Evolutionary conservation across 2,113 vertebrate species (phyloP), one percentile per base, ranked within the genome.

Genomic region (Pteruthius melanotis): DNA sequence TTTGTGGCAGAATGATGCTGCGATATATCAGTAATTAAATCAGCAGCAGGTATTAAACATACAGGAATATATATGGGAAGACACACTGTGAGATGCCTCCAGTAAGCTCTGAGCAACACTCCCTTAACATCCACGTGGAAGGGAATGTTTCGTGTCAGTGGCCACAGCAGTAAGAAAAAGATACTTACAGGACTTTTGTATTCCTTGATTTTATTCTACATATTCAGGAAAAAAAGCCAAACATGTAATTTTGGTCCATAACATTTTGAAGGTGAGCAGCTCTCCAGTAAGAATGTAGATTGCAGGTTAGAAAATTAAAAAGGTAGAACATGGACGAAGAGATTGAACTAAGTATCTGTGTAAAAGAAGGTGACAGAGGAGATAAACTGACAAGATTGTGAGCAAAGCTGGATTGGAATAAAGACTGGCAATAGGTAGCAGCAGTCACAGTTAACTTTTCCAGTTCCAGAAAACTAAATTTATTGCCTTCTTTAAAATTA

Each of bases 41-140:
- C 56, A 78, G 9, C 24, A 66, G 9, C 9, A 56, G 9, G 6
- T 45, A 56, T 64, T 63, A 77, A 87, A 31, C 8, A 33, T 23
- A 27, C 1, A 74, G 50, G 37, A 83, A 54, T 60, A 71, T 26
- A 49, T 22, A 9, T 19, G 7, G 5, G 28, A 88, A 74, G 37
- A 71, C 11, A 88, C 13, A 28, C 27, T 28, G 28, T 42, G 21
- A 75, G 7, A 9, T 24, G 37, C 5, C 28, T 85, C 11, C 49
- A 65, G 28, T 33, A 56, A 80, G 4, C 11, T 77, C 23, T 78
- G 59, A 89, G 33, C 6, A 66, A 33, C 18, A 11, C 14, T 27
- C 47, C 18, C 11, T 53, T 47, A 59, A 78, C 16, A 21, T 5
- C 22, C 0, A 0, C 0, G 1, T 37, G 28, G 61, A 45, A 56